Conservation (phyloP, 2,888 invertebrate species). For the Dysmachus trigonus region DNA sequence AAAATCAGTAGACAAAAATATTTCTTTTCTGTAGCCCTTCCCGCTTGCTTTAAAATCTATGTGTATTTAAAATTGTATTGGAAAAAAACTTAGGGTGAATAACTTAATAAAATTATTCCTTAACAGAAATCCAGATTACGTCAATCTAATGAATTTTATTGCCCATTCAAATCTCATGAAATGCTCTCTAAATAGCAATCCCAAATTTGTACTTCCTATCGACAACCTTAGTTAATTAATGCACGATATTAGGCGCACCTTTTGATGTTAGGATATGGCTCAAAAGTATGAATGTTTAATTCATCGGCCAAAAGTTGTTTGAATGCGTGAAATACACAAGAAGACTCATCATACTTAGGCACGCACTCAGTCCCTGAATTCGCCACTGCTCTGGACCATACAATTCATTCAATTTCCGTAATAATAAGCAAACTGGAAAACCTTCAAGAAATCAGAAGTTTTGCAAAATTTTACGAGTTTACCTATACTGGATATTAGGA, state of each 20-base stretch:
- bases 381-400: conserved; percentile 3
- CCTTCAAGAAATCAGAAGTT: neutral
- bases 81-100: neutral
- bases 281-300: conserved; percentile 20
- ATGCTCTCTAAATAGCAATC: neutral
- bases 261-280: conserved; percentile 7
- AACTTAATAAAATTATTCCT: neutral
- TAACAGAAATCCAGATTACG: neutral
- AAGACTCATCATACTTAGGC: neutral
- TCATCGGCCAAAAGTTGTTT: neutral
- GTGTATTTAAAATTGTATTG: neutral
- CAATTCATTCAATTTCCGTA: conserved; percentile 20
- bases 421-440: neutral
- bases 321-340: neutral
- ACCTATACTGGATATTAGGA: neutral
- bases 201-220: neutral
- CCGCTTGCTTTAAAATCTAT: neutral
- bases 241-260: neutral
- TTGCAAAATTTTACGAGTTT: conserved; percentile 3
- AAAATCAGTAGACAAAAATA: too few relatives aligned
- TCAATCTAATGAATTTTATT: neutral
- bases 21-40: neutral
- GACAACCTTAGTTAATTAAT: neutral
- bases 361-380: neutral
- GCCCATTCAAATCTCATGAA: neutral